A percentile compares a stretch with the other conserved stretches of the same genome.
Conservation (phyloP, 2,888 invertebrate genomes). For the Charanyca ferruginea region DNA sequence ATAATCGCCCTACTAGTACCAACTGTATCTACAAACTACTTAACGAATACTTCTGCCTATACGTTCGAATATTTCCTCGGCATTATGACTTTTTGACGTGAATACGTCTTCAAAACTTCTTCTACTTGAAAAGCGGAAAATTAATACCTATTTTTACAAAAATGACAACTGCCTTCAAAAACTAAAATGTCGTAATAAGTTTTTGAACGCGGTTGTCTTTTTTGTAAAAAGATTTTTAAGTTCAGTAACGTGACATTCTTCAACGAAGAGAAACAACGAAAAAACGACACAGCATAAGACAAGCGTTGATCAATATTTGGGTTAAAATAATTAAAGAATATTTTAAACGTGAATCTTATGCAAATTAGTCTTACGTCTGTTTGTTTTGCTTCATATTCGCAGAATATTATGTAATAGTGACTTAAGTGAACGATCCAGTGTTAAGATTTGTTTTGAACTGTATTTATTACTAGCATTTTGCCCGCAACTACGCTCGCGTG, state of each 20-base stretch:
- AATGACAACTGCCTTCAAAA: too few relatives aligned
- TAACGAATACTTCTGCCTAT: too few relatives aligned
- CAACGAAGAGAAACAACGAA: constrained; percentile 16
- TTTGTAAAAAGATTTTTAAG: too few relatives aligned
- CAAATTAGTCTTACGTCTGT: constrained; percentile 9
- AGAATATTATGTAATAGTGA: constrained; percentile 10
- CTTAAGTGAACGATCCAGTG: background rate
- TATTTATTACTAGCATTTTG: too few relatives aligned
- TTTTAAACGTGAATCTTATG: constrained; percentile 7
- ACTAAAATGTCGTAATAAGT: too few relatives aligned
- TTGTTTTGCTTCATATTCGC: constrained; percentile 14
- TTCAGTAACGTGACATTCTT: constrained; percentile 10
- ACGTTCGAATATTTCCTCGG: background rate
- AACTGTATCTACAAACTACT: background rate
- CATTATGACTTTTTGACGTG: too few relatives aligned
- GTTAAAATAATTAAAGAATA: background rate
- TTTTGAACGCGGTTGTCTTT: too few relatives aligned
- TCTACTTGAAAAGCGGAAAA: too few relatives aligned
- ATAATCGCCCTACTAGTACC: background rate
- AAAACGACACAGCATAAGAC: background rate
- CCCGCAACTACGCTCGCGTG: too few relatives aligned
- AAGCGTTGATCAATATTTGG: constrained; percentile 23
- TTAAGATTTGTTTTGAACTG: too few relatives aligned
- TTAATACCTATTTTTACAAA: too few relatives aligned
- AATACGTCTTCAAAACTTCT: too few relatives aligned